Evolutionary conservation across 2,888 invertebrate species (phyloP).

Genomic region (Oscheius sp.): DNA sequence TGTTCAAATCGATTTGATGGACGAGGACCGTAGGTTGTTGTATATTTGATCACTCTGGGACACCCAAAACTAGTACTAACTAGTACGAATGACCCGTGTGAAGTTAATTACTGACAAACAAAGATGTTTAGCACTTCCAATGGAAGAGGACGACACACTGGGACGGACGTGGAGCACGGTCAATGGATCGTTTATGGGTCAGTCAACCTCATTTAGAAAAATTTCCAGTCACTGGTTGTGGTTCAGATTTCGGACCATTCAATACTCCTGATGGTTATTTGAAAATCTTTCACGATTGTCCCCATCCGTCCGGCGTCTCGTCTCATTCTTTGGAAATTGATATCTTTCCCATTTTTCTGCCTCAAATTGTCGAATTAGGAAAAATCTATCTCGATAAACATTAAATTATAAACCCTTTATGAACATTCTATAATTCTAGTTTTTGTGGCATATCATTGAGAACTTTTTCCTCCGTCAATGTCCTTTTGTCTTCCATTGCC

Average conservation of each 20-base stretch:
- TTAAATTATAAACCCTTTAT: neutral
- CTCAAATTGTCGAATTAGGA: slow-evolving; percentile 43
- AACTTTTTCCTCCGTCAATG: slow-evolving; percentile 15
- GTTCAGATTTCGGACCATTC: slow-evolving; percentile 54
- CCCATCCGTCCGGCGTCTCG: slow-evolving; percentile 22
- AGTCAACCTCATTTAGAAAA: neutral
- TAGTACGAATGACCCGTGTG: neutral
- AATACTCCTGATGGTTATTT: slow-evolving; percentile 54
- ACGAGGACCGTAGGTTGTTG: slow-evolving; percentile 50
- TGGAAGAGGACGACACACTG: slow-evolving; percentile 53
- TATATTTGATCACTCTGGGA: too few species aligned
- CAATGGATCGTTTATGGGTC: slow-evolving; percentile 41
- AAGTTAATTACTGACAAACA: too few species aligned
- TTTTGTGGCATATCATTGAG: slow-evolving; percentile 23
- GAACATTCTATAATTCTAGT: slow-evolving; percentile 2
- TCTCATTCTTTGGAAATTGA: slow-evolving; percentile 37
- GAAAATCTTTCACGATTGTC: slow-evolving; percentile 47
- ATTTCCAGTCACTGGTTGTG: slow-evolving; percentile 48
- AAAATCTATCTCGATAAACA: slow-evolving; percentile 47
- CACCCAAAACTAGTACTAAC: neutral
- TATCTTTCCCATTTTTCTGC: slow-evolving; percentile 48
- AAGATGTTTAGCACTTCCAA: slow-evolving; percentile 40
- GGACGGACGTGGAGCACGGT: slow-evolving; percentile 48
- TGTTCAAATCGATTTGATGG: slow-evolving; percentile 49
- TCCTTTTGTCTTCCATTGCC: neutral